phyloP scores from a whole-genome alignment of 2,888 invertebrate species.

The Ornithoptera priamus region DNA sequence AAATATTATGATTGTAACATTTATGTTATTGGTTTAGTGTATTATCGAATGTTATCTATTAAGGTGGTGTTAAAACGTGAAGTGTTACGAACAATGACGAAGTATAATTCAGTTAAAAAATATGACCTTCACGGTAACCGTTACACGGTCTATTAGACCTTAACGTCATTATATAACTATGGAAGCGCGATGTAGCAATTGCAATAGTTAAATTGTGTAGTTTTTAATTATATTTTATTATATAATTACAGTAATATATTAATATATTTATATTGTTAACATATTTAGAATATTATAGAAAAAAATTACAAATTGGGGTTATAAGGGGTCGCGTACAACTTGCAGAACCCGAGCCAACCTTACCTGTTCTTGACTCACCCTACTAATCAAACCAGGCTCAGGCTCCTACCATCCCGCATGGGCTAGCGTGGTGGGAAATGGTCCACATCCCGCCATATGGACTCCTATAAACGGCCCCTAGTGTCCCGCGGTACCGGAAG shows the following conservation, averaged over 20 bases:
- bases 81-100: constrained; percentile 27
- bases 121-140: constrained; percentile 25
- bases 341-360: too few relatives aligned
- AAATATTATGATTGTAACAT: not conserved
- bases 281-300: too few relatives aligned
- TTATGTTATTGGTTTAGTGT: not conserved
- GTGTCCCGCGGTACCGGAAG: too few relatives aligned
- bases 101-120: constrained; percentile 25
- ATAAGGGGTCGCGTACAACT: too few relatives aligned
- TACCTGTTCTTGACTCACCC: too few relatives aligned
- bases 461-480: too few relatives aligned
- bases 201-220: not conserved
- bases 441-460: too few relatives aligned
- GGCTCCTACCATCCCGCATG: too few relatives aligned
- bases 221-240: not conserved
- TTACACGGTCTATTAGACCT: constrained; percentile 26
- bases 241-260: not conserved
- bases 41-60: constrained; percentile 1
- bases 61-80: constrained; percentile 16
- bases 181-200: constrained; percentile 7
- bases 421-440: too few relatives aligned
- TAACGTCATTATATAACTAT: constrained; percentile 22
- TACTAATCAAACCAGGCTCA: too few relatives aligned
- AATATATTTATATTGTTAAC: not conserved
- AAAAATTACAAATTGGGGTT: too few relatives aligned